phyloP scores from a whole-genome alignment of 1,140 invertebrate species.

The Atta colombica region DNA sequence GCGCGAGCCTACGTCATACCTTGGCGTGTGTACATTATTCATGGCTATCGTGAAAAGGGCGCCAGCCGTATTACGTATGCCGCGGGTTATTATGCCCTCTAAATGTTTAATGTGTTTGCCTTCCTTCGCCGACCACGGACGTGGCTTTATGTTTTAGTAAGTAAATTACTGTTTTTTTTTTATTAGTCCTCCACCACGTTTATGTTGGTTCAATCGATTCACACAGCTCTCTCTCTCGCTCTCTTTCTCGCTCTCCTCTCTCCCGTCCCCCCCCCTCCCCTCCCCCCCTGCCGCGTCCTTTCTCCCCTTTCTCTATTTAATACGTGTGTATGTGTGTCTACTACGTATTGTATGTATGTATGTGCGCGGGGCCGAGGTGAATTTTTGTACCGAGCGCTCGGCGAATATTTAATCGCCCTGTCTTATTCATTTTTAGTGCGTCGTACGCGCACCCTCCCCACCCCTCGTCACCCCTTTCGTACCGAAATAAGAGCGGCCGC shows the following conservation, averaged over 20 bases:
- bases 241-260: background rate
- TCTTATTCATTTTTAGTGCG: slow-evolving; percentile 59
- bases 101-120: slow-evolving; percentile 88
- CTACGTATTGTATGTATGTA: background rate
- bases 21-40: slow-evolving; percentile 86
- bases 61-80: slow-evolving; percentile 85
- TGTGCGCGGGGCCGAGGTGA: slow-evolving; percentile 29
- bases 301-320: background rate
- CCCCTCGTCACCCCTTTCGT: background rate
- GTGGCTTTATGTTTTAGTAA: slow-evolving; percentile 87
- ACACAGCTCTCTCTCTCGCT: slow-evolving; percentile 72
- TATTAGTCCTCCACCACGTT: slow-evolving; percentile 84
- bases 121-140: slow-evolving; percentile 85
- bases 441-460: slow-evolving; percentile 24
- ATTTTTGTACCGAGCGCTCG: slow-evolving; percentile 61
- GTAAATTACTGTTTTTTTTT: slow-evolving; percentile 87
- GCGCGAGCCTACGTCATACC: slow-evolving; percentile 82
- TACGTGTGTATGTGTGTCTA: background rate
- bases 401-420: slow-evolving; percentile 66
- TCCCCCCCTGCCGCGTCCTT: background rate
- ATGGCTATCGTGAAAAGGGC: slow-evolving; percentile 86
- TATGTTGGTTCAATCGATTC: slow-evolving; percentile 86
- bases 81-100: slow-evolving; percentile 87
- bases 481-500: slow-evolving; percentile 55
- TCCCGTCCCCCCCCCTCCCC: background rate